Evolutionary conservation across 1,140 invertebrate genomes (phyloP).

Genomic region (Cydia splendana): DNA sequence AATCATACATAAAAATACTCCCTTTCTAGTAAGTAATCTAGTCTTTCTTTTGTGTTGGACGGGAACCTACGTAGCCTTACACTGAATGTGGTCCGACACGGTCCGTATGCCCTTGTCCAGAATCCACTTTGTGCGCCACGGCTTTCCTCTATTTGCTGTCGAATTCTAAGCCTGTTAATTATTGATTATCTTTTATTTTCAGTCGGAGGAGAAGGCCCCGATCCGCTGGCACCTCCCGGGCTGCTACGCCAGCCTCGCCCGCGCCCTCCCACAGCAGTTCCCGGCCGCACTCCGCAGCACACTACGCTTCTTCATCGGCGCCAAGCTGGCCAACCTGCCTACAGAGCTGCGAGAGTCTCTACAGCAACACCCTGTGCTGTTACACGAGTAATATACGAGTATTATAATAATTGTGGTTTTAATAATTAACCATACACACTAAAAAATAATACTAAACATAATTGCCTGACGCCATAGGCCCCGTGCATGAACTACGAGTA

Average conservation of each 20-base stretch:
- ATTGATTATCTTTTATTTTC: slow-evolving; percentile 34
- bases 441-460: no score
- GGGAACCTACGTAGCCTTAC: no score
- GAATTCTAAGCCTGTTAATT: no score
- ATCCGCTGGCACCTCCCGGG: slow-evolving; percentile 56
- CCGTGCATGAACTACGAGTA: no score
- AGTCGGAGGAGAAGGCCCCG: slow-evolving; percentile 66
- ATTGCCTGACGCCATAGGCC: no score
- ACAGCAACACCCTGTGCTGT: neutral
- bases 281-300: slow-evolving; percentile 54
- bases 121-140: no score
- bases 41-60: no score
- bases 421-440: neutral
- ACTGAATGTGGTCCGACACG: no score
- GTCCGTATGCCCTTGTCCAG: no score
- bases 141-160: no score
- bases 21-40: no score
- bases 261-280: slow-evolving; percentile 57
- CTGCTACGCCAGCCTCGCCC: slow-evolving; percentile 51
- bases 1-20: no score
- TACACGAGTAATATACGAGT: neutral
- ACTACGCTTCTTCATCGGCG: slow-evolving; percentile 60
- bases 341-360: slow-evolving; percentile 37
- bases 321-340: slow-evolving; percentile 46
- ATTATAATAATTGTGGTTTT: neutral